phyloP scores from a whole-genome alignment of 1,140 invertebrate species.

The Theocolax elegans region DNA sequence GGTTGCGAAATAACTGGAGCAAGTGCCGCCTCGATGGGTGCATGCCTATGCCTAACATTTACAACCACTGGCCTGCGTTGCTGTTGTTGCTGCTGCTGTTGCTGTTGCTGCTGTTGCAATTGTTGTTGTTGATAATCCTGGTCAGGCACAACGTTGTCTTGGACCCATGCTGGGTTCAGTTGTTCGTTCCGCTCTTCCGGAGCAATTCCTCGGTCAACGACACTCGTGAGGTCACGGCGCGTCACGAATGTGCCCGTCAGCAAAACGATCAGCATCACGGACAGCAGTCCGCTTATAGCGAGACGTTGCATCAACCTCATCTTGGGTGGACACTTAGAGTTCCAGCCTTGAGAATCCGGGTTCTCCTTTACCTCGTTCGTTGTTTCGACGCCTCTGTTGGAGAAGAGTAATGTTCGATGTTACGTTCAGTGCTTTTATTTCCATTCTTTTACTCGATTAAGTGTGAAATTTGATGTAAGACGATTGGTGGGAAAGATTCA shows the following conservation, averaged over 20 bases:
- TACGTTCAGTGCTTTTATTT: too few relatives aligned
- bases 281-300: constrained; percentile 62
- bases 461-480: too few relatives aligned
- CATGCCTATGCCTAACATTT: constrained; percentile 45
- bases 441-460: too few relatives aligned
- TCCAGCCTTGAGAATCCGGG: neutral
- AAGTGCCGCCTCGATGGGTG: constrained; percentile 56
- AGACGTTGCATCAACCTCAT: constrained; percentile 64
- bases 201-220: constrained; percentile 57
- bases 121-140: too few relatives aligned
- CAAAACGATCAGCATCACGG: constrained; percentile 62
- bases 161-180: constrained; percentile 59
- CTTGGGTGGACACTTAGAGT: constrained; percentile 39
- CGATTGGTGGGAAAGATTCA: too few relatives aligned
- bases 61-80: constrained; percentile 62
- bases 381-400: neutral
- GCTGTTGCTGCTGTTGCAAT: too few relatives aligned
- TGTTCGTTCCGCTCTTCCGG: constrained; percentile 58
- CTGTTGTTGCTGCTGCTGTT: constrained; percentile 23
- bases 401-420: too few relatives aligned
- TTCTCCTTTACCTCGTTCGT: neutral
- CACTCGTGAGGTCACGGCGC: constrained; percentile 55
- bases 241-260: constrained; percentile 61
- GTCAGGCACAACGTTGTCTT: constrained; percentile 56
- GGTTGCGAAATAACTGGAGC: constrained; percentile 53